Evolutionary conservation across 2,888 invertebrate genomes (phyloP).

Genomic region (Aporophyla lueneburgensis): DNA sequence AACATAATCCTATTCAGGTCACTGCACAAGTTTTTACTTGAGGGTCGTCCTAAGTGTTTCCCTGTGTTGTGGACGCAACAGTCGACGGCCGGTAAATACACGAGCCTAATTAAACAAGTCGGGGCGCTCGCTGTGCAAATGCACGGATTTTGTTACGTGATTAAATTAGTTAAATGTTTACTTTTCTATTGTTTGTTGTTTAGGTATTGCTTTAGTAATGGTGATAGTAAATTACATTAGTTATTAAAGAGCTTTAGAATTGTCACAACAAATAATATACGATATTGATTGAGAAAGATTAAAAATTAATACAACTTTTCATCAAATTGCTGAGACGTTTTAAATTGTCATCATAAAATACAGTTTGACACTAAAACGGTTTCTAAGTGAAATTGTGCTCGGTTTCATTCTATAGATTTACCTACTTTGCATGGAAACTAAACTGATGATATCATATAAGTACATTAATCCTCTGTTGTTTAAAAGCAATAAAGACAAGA

Average conservation of each 20-base stretch:
- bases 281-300: neutral
- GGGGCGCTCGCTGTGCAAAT: conserved; percentile 47
- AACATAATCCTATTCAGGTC: conserved; percentile 26
- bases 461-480: neutral
- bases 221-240: neutral
- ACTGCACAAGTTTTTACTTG: conserved; percentile 41
- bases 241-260: neutral
- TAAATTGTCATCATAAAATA: neutral
- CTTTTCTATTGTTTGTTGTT: conserved; percentile 25
- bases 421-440: neutral
- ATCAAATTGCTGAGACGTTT: neutral
- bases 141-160: conserved; percentile 56
- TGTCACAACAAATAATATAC: too few species aligned
- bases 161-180: conserved; percentile 52
- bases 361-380: too few species aligned
- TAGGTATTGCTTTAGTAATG: conserved; percentile 9
- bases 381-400: too few species aligned
- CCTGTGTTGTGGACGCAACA: conserved; percentile 45
- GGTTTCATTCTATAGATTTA: neutral
- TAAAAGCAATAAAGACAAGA: fast-evolving
- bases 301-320: neutral
- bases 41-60: conserved; percentile 32
- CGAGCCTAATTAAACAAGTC: conserved; percentile 61
- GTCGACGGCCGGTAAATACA: conserved; percentile 45
- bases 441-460: neutral